Conservation (phyloP, 1,140 invertebrate genomes). For the Leptinotarsa texana region DNA sequence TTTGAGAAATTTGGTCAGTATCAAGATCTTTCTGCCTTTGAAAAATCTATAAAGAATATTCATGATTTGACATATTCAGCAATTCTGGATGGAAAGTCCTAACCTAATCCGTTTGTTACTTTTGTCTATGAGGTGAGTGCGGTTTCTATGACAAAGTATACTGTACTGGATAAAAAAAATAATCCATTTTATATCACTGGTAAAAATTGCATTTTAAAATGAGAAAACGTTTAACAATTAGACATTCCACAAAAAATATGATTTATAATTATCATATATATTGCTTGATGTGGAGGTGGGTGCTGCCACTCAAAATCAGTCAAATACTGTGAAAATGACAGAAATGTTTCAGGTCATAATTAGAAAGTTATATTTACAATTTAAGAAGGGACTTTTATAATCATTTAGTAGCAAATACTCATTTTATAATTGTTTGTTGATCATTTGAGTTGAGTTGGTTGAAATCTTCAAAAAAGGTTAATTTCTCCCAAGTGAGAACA, state of each 20-base stretch:
- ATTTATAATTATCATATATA: constrained; percentile 21
- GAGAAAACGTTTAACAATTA: constrained; percentile 6
- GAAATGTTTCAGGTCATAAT: neutral
- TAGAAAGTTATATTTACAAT: neutral
- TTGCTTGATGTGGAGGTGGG: constrained; percentile 17
- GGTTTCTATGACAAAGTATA: constrained; percentile 37
- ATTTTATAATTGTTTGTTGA: no score
- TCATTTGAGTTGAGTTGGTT: no score
- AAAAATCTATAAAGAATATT: no score
- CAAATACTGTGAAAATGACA: constrained; percentile 12
- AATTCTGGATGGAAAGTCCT: constrained; percentile 1
- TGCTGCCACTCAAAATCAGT: constrained; percentile 37
- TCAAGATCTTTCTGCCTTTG: neutral
- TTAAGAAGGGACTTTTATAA: constrained; percentile 8
- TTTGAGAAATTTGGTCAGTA: neutral
- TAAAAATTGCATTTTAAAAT: constrained; percentile 28
- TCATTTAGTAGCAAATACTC: no score
- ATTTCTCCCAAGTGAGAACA: no score
- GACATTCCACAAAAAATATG: constrained; percentile 30
- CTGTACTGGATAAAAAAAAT: constrained; percentile 33
- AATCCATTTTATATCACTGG: constrained; percentile 36
- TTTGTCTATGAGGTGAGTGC: constrained; percentile 42
- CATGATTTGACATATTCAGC: neutral
- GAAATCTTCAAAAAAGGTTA: no score
- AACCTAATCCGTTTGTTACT: constrained; percentile 19